Evolutionary conservation across 1,140 invertebrate species (phyloP), one percentile per base, ranked within the genome.

Genomic region (Nasonia giraulti): DNA sequence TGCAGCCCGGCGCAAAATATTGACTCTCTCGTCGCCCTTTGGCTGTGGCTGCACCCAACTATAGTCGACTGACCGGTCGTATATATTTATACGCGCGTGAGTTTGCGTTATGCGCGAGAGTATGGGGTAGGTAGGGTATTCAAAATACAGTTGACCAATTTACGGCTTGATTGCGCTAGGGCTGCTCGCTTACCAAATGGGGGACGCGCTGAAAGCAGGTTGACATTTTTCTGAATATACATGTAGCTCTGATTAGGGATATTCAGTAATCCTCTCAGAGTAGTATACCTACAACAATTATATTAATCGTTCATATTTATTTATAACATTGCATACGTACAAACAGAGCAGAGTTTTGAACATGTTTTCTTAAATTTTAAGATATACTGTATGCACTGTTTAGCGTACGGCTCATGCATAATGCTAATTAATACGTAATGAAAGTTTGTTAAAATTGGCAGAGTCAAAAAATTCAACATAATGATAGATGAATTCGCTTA

Each of bases 1-100:
- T 50, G 74, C 12, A 20, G n/a, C 10, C 12, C n/a, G 74, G 55
- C 40, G 55, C 50, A 50, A 86, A 87, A 87, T 68, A 84, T 50
- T 69, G 55, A 82, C 66, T 74, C 37, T 71, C 10, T 31, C 27
- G 27, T 31, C 47, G 14, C 14, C 66, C 50, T 33, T 77, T 40
- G 47, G 14, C 20, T n/a, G 55, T 17, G 7, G 40, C 76, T 66
- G 14, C 76, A 27, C 50, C 55, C 76, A 10, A 14, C 0, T 40
- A 75, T 6, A 40, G 17, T 50, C n/a, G 2, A n/a, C 40, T 77
- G 7, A 0, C 44, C 5, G 75, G 12, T 62, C 17, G 55, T n/a
- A 62, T 62, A 62, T 62, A 62, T 14, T 14, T 50, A 27, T 27
- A 14, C 2, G 14, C 5, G 14, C 20, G 5, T 6, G 55, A n/a